Conservation (phyloP, 2,888 invertebrate genomes). For the Andrena bucephala region DNA sequence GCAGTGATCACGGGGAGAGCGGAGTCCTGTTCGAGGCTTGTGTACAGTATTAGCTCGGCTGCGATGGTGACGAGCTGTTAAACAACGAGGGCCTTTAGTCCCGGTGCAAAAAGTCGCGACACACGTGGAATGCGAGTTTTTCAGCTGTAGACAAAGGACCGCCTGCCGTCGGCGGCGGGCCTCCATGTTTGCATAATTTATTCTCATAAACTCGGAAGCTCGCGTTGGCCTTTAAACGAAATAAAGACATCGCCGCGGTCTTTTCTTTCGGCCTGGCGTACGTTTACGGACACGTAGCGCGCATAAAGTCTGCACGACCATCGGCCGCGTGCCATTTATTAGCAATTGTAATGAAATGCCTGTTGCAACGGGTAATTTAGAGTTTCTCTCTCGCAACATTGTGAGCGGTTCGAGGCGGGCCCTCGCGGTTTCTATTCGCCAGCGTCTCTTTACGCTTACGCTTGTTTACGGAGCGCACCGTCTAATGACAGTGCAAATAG, state of each 20-base stretch:
- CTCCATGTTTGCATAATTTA: slow-evolving; percentile 62
- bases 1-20: not conserved
- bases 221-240: slow-evolving; percentile 52
- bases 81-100: slow-evolving; percentile 43
- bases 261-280: slow-evolving; percentile 28
- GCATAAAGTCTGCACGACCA: slow-evolving; percentile 49
- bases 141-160: slow-evolving; percentile 37
- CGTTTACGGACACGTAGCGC: slow-evolving; percentile 50
- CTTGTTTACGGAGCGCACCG: slow-evolving; percentile 57
- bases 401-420: slow-evolving; percentile 46
- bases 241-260: slow-evolving; percentile 57
- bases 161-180: slow-evolving; percentile 27
- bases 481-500: slow-evolving; percentile 81
- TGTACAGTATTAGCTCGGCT: slow-evolving; percentile 11
- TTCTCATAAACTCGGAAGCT: slow-evolving; percentile 63
- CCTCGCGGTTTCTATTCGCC: slow-evolving; percentile 15
- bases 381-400: slow-evolving; percentile 57
- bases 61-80: slow-evolving; percentile 40
- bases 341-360: slow-evolving; percentile 65
- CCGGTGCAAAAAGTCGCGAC: slow-evolving; percentile 31
- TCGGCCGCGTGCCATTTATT: slow-evolving; percentile 64
- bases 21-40: not conserved
- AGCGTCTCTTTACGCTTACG: slow-evolving; percentile 22
- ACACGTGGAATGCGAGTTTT: slow-evolving; percentile 46
- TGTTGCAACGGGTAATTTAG: slow-evolving; percentile 65